A percentile compares a stretch with the other conserved stretches of the same genome.
Conservation (phyloP, 2,797 vertebrate species). For the Chrysolophus pictus region DNA sequence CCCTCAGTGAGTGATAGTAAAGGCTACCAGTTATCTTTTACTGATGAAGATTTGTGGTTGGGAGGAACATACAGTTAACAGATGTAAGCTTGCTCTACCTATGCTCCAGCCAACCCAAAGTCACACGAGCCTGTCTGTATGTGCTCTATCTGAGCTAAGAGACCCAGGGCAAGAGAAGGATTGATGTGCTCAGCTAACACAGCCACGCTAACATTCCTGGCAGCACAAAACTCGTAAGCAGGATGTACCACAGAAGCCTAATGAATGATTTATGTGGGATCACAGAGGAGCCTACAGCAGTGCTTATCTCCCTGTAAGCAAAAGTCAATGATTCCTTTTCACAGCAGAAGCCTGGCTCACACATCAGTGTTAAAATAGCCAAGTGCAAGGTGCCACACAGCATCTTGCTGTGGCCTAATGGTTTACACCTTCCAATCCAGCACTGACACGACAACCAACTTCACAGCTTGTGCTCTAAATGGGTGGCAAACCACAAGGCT, state of each 20-base stretch:
- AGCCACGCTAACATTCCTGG: rapidly evolving
- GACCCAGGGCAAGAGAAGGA: neutral
- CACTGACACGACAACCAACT: neutral
- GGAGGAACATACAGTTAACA: neutral
- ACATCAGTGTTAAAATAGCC: rapidly evolving
- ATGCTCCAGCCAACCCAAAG: neutral
- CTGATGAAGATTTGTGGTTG: neutral
- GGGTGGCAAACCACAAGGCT: slow-evolving; percentile 18
- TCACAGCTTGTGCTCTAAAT: neutral
- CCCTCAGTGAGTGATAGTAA: neutral
- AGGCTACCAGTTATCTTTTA: neutral
- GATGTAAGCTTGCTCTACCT: neutral
- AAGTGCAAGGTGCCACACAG: neutral
- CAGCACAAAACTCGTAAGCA: neutral
- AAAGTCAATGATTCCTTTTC: neutral
- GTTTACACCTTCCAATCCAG: slow-evolving; percentile 6
- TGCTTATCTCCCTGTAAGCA: neutral
- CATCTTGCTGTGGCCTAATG: neutral
- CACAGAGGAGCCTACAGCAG: neutral
- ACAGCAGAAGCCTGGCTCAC: neutral
- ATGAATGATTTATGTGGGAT: neutral
- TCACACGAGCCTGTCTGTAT: neutral
- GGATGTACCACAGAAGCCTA: neutral
- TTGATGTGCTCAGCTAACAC: neutral
- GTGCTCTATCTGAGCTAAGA: neutral